Evolutionary conservation across 2,888 invertebrate genomes (phyloP), one percentile per base, ranked within the genome.

Genomic region (Mycalesis mineus): DNA sequence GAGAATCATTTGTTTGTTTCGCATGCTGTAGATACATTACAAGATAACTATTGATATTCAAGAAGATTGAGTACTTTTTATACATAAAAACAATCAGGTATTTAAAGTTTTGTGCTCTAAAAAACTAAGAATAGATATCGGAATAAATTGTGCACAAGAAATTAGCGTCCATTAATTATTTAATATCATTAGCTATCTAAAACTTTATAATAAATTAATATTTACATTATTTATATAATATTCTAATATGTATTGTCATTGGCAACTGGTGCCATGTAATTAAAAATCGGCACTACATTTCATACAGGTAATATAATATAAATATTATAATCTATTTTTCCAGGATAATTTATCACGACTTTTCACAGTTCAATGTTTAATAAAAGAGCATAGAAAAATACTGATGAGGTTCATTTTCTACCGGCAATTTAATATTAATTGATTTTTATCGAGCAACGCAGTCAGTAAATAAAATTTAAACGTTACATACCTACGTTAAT

Each of bases 351-450:
- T 57, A 61, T 55, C 52, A 58, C 40, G 55, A 51, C n/a, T 42
- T 52, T n/a, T 48, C 44, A 37, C 6, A 52, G 51, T n/a, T 37
- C 29, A 29, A 49, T 53, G 7, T 48, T 39, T 49, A 44, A 52
- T 48, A 60, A 79, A 75, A 76, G 64, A 73, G 68, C 73, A 74
- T 83, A 83, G 74, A 82, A 84, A 84, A 83, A 83, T 83, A 83
- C 77, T 75, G 70, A 65, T 68, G 62, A 68, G 58, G 64, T 63
- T 61, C 61, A 56, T 61, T 51, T 13, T 42, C 17, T 55, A 31
- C 45, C 58, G 53, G 60, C 42, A 29, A 29, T 44, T 47, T 47
- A 8, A 37, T 55, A 11, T 29, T n/a, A n/a, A n/a, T 51, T 48
- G 9, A n/a, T 36, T 17, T 33, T 15, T 17, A 48, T 48, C 37